A percentile compares a stretch with the other conserved stretches of the same genome.
phyloP scores from a whole-genome alignment of 2,113 vertebrate species.

The Pandion haliaetus region DNA sequence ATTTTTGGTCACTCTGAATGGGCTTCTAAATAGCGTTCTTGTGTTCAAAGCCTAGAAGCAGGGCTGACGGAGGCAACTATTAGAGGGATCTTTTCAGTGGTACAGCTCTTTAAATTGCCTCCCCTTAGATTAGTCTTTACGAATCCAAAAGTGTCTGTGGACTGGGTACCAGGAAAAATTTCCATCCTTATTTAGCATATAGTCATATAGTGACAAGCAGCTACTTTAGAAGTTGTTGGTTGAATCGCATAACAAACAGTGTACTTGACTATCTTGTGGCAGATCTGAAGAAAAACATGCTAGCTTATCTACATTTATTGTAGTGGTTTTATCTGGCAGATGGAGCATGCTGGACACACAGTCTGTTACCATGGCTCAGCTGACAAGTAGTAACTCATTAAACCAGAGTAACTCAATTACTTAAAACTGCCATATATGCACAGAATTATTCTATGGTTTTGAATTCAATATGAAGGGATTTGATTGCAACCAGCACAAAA shows the following conservation, averaged over 20 bases:
- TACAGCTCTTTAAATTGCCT: background rate
- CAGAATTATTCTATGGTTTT: background rate
- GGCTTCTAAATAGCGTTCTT: background rate
- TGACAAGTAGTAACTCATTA: background rate
- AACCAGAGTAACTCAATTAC: background rate
- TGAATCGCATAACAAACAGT: background rate
- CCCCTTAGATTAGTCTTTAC: background rate
- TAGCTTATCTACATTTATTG: background rate
- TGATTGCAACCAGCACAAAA: background rate
- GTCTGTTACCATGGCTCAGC: background rate
- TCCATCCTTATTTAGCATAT: background rate
- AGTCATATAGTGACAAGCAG: background rate
- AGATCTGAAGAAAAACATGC: background rate
- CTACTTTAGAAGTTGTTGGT: background rate
- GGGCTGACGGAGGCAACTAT: background rate
- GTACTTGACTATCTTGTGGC: background rate
- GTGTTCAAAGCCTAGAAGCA: background rate
- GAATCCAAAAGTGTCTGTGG: background rate
- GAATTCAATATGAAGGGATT: background rate
- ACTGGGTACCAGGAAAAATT: background rate
- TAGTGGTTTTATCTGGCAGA: background rate
- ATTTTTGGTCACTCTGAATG: background rate
- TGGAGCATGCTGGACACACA: background rate
- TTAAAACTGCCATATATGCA: background rate
- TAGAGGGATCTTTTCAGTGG: background rate